Evolutionary conservation across 2,888 invertebrate genomes (phyloP).

Genomic region (Drosophila pseudotalamancana): DNA sequence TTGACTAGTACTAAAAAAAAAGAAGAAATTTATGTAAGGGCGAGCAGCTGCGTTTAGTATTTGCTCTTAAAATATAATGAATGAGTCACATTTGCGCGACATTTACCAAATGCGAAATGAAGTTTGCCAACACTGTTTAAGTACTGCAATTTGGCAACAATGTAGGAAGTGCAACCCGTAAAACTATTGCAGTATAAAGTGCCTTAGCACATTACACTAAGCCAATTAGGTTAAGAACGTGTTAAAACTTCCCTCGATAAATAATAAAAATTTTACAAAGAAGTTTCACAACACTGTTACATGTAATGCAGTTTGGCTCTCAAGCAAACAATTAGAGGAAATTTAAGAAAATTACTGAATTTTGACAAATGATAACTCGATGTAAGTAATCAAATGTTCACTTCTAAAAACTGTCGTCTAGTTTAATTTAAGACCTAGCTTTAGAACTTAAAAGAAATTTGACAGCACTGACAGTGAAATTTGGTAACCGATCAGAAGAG

Average conservation of each 20-base stretch:
- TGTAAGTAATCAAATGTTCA: too few species aligned
- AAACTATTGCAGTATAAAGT: too few species aligned
- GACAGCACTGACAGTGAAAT: background rate
- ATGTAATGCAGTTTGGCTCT: background rate
- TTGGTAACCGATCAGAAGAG: conserved; percentile 9
- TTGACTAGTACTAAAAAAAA: background rate
- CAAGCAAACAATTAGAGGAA: too few species aligned
- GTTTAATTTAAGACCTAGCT: too few species aligned
- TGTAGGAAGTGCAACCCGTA: background rate
- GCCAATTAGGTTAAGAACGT: too few species aligned
- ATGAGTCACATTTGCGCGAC: background rate
- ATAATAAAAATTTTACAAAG: too few species aligned
- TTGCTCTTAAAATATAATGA: background rate
- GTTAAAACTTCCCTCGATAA: too few species aligned
- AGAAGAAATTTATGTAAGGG: too few species aligned
- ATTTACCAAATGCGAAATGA: background rate
- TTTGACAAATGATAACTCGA: too few species aligned
- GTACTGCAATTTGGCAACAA: background rate
- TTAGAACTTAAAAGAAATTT: too few species aligned
- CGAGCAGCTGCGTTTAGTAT: conserved; percentile 1
- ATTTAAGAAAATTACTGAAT: too few species aligned
- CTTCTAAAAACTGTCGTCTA: too few species aligned
- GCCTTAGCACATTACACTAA: background rate
- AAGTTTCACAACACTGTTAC: background rate
- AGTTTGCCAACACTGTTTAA: conserved; percentile 1